Percentiles rank a stretch among this genome's conserved stretches.
Conservation (phyloP, 2,797 vertebrate species). For the Adrianichthys oophorus region DNA sequence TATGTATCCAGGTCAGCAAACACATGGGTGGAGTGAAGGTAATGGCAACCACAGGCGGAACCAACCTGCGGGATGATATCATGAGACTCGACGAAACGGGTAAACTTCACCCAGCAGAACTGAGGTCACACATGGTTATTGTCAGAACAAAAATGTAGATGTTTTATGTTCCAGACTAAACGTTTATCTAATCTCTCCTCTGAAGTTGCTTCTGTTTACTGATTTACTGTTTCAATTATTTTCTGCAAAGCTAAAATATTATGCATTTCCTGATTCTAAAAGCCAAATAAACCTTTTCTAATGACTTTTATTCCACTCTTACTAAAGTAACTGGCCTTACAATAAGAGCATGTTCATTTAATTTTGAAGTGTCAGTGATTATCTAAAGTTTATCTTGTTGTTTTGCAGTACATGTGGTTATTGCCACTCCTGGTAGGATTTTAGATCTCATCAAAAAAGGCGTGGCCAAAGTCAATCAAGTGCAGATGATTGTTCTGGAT, state of each 20-base stretch:
- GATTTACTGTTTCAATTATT: too few relatives aligned
- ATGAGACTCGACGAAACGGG: constrained; percentile 99
- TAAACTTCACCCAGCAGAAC: constrained; percentile 37
- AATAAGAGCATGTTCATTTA: too few relatives aligned
- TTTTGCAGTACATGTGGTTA: constrained; percentile 92
- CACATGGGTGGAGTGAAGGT: constrained; percentile 99
- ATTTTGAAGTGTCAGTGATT: neutral
- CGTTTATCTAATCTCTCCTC: too few relatives aligned
- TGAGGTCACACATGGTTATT: neutral
- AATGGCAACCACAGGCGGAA: constrained; percentile 99
- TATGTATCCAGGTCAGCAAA: constrained; percentile 99
- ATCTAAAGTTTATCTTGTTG: neutral
- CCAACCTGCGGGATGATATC: constrained; percentile 98
- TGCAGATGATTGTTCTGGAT: constrained; percentile 99
- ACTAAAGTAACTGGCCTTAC: too few relatives aligned
- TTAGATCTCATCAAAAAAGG: constrained; percentile 99
- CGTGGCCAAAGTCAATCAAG: constrained; percentile 95
- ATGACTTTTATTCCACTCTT: too few relatives aligned
- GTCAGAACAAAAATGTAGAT: neutral
- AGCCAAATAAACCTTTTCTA: neutral
- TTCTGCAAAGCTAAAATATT: too few relatives aligned
- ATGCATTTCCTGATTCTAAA: too few relatives aligned
- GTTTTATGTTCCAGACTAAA: too few relatives aligned
- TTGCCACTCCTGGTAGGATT: constrained; percentile 97
- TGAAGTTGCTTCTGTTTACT: too few relatives aligned